Conservation (phyloP, 2,113 vertebrate genomes). For the Mirounga angustirostris region DNA sequence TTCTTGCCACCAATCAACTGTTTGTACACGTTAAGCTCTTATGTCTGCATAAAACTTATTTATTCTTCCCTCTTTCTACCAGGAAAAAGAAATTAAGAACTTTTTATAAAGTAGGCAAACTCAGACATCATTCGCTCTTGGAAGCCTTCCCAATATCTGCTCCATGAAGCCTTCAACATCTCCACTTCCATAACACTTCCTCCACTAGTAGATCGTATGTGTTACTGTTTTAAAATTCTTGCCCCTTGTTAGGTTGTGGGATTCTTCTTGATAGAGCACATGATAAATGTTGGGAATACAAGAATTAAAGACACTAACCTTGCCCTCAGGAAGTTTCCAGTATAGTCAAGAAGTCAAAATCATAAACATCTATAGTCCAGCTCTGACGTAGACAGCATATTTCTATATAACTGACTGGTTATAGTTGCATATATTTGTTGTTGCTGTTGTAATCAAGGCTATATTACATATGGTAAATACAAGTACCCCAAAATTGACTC, state of each 20-base stretch:
- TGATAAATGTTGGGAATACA: background rate
- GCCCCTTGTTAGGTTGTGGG: background rate
- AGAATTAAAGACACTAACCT: background rate
- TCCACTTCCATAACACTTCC: background rate
- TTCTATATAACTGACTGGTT: conserved; percentile 39
- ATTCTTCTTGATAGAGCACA: background rate
- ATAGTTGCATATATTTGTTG: background rate
- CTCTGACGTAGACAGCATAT: background rate
- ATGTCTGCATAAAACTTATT: background rate
- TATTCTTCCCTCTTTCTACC: background rate
- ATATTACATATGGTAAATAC: background rate
- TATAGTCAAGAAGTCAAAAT: conserved; percentile 22
- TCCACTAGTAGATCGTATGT: background rate
- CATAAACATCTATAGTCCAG: background rate
- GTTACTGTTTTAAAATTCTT: background rate
- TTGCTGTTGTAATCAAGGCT: background rate
- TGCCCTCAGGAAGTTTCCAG: conserved; percentile 5
- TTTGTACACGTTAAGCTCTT: background rate
- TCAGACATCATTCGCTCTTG: conserved; percentile 30
- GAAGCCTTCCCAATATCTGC: conserved; percentile 1
- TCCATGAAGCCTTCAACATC: conserved; percentile 16
- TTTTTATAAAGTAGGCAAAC: conserved; percentile 6
- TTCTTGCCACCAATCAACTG: background rate
- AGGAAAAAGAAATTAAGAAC: background rate
- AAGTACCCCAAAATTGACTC: conserved; percentile 5